Percentiles rank a stretch among this genome's conserved stretches.
Evolutionary conservation across 1,140 invertebrate genomes (phyloP).

Genomic region (Eubasilissa regina): DNA sequence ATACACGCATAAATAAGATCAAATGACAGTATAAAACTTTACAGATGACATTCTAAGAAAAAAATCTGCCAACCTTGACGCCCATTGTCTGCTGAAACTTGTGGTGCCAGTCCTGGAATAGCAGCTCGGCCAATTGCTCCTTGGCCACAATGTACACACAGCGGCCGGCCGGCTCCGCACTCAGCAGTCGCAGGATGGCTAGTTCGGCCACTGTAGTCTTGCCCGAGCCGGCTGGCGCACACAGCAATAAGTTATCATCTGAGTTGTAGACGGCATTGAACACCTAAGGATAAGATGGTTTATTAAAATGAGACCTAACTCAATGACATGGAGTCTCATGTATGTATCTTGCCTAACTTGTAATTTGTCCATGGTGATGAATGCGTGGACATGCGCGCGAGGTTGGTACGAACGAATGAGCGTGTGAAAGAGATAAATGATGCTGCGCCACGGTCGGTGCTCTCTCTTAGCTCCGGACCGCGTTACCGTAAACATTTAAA

Average conservation of each 20-base stretch:
- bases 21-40: too few species aligned
- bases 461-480: too few species aligned
- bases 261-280: slow-evolving; percentile 99
- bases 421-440: too few species aligned
- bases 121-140: slow-evolving; percentile 92
- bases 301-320: too few species aligned
- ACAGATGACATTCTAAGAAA: not conserved
- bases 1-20: too few species aligned
- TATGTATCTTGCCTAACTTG: too few species aligned
- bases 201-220: slow-evolving; percentile 98
- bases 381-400: too few species aligned
- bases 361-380: too few species aligned
- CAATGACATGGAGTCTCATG: too few species aligned
- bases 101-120: slow-evolving; percentile 92
- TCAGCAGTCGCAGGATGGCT: slow-evolving; percentile 92
- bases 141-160: slow-evolving; percentile 96
- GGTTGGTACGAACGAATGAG: too few species aligned
- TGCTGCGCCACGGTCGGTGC: too few species aligned
- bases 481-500: too few species aligned
- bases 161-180: slow-evolving; percentile 79
- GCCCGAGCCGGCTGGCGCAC: slow-evolving; percentile 96
- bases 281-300: slow-evolving; percentile 71
- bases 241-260: slow-evolving; percentile 99
- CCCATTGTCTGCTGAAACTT: slow-evolving; percentile 89
- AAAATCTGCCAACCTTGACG: slow-evolving; percentile 82